phyloP scores from a whole-genome alignment of 2,888 invertebrate species.

The Panopea generosa region DNA sequence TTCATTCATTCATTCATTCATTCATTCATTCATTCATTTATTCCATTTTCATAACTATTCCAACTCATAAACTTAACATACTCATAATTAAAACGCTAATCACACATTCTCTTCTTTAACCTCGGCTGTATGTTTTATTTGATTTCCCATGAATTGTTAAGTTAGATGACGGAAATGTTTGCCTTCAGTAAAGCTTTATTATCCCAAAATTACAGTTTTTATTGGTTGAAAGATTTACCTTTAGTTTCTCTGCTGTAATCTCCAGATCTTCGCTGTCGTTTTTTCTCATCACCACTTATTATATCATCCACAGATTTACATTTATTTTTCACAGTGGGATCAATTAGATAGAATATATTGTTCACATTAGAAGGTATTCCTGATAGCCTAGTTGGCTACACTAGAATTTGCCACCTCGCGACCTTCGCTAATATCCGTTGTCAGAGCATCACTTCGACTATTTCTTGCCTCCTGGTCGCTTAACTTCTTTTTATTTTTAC shows the following conservation, averaged over 20 bases:
- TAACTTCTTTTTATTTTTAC: constrained; percentile 39
- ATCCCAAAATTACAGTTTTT: too few relatives aligned
- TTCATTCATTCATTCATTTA: too few relatives aligned
- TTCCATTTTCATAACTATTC: too few relatives aligned
- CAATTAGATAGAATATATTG: constrained; percentile 75
- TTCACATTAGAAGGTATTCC: constrained; percentile 45
- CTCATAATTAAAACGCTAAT: too few relatives aligned
- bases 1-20: too few relatives aligned
- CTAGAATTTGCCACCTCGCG: constrained; percentile 37
- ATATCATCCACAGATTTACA: constrained; percentile 59
- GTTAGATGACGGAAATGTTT: too few relatives aligned
- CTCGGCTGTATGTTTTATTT: too few relatives aligned
- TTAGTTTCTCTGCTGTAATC: constrained; percentile 20
- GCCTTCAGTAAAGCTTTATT: too few relatives aligned
- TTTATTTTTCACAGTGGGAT: constrained; percentile 72
- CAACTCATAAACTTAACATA: too few relatives aligned
- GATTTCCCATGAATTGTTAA: too few relatives aligned
- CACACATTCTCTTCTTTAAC: too few relatives aligned
- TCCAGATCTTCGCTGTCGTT: constrained; percentile 24
- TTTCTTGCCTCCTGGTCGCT: constrained; percentile 2
- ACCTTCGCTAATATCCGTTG: constrained; percentile 34
- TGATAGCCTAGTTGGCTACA: constrained; percentile 44
- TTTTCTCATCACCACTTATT: constrained; percentile 13
- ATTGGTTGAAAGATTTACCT: constrained; percentile 8
- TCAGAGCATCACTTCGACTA: constrained; percentile 16